phyloP scores from a whole-genome alignment of 92 coral and sea anemone genomes.

The Porites rus region DNA sequence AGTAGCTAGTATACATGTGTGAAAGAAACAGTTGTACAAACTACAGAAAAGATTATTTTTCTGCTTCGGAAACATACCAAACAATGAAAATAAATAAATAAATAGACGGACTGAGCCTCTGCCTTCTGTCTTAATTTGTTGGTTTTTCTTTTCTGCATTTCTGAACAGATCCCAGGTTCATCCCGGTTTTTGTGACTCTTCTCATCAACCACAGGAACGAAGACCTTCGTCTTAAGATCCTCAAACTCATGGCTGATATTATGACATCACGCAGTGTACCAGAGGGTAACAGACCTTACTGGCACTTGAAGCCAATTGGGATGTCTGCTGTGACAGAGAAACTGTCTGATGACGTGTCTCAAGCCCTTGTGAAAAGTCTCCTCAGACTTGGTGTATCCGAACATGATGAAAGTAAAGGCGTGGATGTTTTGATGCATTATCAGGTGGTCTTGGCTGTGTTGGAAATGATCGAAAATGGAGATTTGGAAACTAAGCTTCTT shows the following conservation, averaged over 20 bases:
- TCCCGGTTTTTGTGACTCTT: conserved; percentile 77
- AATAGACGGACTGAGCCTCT: too few species aligned
- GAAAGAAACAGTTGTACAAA: too few species aligned
- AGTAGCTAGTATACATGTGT: too few species aligned
- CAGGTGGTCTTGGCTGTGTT: conserved; percentile 91
- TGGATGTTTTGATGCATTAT: conserved; percentile 87
- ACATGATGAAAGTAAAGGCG: conserved; percentile 74
- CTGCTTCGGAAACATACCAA: too few species aligned
- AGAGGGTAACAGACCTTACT: conserved; percentile 74
- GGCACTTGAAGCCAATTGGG: conserved; percentile 80
- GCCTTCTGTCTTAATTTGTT: not conserved
- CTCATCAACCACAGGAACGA: conserved; percentile 68
- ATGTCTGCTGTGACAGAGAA: conserved; percentile 79
- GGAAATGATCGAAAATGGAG: conserved; percentile 70
- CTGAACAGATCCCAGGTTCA: conserved; percentile 73
- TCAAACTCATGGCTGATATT: conserved; percentile 76
- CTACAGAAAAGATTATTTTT: too few species aligned
- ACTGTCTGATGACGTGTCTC: conserved; percentile 70
- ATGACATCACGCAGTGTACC: conserved; percentile 78
- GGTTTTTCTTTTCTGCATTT: not conserved
- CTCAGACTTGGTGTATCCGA: conserved; percentile 79
- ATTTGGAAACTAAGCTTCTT: conserved; percentile 68
- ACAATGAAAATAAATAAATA: too few species aligned
- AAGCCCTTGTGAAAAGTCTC: conserved; percentile 68
- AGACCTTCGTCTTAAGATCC: conserved; percentile 70